Evolutionary conservation across 2,113 vertebrate species (phyloP), one percentile per base, ranked within the genome.

Genomic region (Perca fluviatilis): DNA sequence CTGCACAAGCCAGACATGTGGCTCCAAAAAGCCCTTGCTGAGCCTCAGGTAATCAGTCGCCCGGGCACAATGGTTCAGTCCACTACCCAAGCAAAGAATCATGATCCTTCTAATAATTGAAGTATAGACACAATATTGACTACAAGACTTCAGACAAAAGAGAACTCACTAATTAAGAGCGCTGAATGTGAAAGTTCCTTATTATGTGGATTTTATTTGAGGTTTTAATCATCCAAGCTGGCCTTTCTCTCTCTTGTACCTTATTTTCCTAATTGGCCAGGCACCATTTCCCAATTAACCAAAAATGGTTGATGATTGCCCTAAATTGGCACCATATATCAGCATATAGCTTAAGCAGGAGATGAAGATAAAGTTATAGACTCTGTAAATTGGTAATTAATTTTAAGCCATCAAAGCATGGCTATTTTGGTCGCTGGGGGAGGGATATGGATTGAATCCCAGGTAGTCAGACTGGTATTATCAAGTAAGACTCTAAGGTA

Each of bases 341-440:
- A 86, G 77, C 43, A 62, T 49, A 70, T 61, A 90, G 91, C 84
- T 94, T 94, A 91, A 87, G 71, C 1, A 58, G 69, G 87, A 88
- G 82, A 77, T 88, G 85, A 83, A 85, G 73, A 85, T 88, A 82
- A 88, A 87, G 88, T 91, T 93, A 86, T 84, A 56, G 82, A 92
- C 83, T 81, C 80, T 54, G 49, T 87, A 92, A 93, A 92, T 90
- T 87, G 68, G 85, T 94, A 93, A 95, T 94, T 93, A 87, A 93
- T 92, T 90, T 88, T 80, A 86, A 93, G 72, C 74, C 90, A 91
- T 95, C 91, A 95, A 94, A 95, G 91, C 81, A 56, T 57, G 58
- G 76, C 88, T 91, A 89, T 89, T 90, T 89, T 71, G 72, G 67
- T 80, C 67, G 62, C 78, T 89, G 51, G 72, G 84, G 66, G 77